Base-by-base conservation (phyloP, 2,888 invertebrate genomes). In the Cephus sareptanus region DNA sequence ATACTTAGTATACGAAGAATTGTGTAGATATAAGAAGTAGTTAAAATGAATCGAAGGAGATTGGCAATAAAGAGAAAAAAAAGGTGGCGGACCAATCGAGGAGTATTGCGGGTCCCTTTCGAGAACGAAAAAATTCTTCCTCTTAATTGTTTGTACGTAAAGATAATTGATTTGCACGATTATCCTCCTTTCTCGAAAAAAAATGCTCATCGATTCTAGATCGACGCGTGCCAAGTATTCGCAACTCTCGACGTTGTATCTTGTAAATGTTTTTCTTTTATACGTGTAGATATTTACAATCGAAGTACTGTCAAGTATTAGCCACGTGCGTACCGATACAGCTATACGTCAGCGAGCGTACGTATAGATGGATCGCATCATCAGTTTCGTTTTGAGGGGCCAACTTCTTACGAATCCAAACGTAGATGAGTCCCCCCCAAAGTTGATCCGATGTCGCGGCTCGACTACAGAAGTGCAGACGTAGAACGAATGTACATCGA, bases 221-320 rank as follows among this genome's bases (percentile, higher is more conserved):
- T 69, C 30, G 35, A 74, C 69, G 74, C 34, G 31, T 69, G 74
- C 75, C 69, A 70, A 77, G 35, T 73, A 73, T 40, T 31, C 3
- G 31, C n/a, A 31, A 56, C 15, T 6, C 15, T 40, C 15, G 15
- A 56, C 40, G 40, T 56, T 56, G 40, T 23, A 2, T 9, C 23
- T 56, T 56, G 78, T 81, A 75, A 75, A 75, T 76, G 70, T 34
- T 35, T 30, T 71, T 56, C 37, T 75, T 78, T 80, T 80, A 76
- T 79, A 78, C 76, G 77, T 80, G 30, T 75, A 80, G 31, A 76
- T 75, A 75, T 70, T 74, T 74, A 56, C 6, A 23, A 56, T 56
- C 23, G 23, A 23, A 23, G 40, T 56, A 56, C 40, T 56, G 40
- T 56, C 34, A 80, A 75, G 79, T 79, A 74, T 79, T 81, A 76